Conservation (phyloP, 2,888 invertebrate species). For the Eustalomyia histrio region DNA sequence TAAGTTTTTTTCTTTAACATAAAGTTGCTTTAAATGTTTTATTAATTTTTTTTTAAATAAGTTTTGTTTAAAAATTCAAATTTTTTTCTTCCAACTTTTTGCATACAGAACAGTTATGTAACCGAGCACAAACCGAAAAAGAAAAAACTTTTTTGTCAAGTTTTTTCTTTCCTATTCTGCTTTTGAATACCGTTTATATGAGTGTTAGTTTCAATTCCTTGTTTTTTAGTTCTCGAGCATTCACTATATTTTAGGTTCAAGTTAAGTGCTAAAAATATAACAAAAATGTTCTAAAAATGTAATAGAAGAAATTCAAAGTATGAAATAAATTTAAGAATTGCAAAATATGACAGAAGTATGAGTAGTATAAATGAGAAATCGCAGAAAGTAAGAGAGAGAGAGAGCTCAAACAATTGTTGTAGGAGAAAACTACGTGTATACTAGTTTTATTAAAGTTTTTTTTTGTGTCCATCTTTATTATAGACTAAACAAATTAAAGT, state of each 20-base stretch:
- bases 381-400: background rate
- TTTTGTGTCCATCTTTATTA: background rate
- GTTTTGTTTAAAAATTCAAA: conserved; percentile 6
- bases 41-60: conserved; percentile 1
- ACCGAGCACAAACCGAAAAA: conserved; percentile 68
- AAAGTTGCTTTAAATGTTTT: background rate
- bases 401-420: background rate
- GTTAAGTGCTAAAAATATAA: conserved; percentile 28
- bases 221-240: conserved; percentile 32
- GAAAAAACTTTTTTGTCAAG: conserved; percentile 58
- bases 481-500: background rate
- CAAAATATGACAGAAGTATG: background rate
- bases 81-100: conserved; percentile 49
- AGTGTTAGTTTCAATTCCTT: conserved; percentile 36
- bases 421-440: conserved; percentile 3
- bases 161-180: conserved; percentile 46
- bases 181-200: conserved; percentile 37
- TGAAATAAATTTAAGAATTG: conserved; percentile 12
- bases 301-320: background rate
- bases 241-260: background rate
- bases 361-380: background rate
- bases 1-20: conserved; percentile 16
- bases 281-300: conserved; percentile 21
- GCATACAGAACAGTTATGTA: conserved; percentile 75
- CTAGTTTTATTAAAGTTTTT: background rate